Percentiles rank a stretch among this genome's conserved stretches.
These are phyloP conservation scores for Picathartes gymnocephalus DNA, from an alignment of 2,113 vertebrate species.

Conservation along the genomic window DNA sequence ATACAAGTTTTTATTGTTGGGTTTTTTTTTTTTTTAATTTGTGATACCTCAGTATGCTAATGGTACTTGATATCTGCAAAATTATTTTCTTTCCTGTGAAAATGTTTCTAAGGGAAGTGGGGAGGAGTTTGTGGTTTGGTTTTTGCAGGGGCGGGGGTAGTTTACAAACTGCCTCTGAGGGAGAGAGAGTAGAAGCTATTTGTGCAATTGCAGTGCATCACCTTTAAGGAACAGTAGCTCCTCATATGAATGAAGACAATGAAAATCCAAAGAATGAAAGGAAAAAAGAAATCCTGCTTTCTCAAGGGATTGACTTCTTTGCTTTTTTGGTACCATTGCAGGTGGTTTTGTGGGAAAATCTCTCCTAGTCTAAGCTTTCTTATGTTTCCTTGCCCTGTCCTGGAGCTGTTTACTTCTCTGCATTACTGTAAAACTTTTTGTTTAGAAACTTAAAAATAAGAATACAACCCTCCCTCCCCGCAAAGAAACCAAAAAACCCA, in stretches of 20 bases:
- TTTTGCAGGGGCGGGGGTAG: accelerated
- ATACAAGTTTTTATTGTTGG: not conserved
- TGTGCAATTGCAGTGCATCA: not conserved
- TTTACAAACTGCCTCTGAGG: not conserved
- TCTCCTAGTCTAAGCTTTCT: not conserved
- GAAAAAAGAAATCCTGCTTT: not conserved
- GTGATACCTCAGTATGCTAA: not conserved
- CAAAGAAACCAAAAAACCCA: not conserved
- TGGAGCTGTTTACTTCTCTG: not conserved
- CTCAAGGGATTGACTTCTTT: not conserved
- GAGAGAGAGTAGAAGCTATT: not conserved
- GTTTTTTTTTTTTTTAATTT: not conserved
- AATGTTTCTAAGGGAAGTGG: not conserved
- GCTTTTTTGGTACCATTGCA: not conserved
- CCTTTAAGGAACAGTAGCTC: not conserved
- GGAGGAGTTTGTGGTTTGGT: not conserved
- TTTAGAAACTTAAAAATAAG: not conserved
- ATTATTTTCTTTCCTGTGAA: not conserved
- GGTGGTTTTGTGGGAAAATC: not conserved
- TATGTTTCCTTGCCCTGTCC: not conserved
- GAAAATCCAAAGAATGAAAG: not conserved
- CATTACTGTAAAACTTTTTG: not conserved
- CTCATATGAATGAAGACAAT: not conserved
- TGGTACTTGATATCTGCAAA: not conserved
- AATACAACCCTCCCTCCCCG: not conserved